Base-by-base conservation (phyloP, 1,140 invertebrate genomes). In the Caenorhabditis brenneri region DNA sequence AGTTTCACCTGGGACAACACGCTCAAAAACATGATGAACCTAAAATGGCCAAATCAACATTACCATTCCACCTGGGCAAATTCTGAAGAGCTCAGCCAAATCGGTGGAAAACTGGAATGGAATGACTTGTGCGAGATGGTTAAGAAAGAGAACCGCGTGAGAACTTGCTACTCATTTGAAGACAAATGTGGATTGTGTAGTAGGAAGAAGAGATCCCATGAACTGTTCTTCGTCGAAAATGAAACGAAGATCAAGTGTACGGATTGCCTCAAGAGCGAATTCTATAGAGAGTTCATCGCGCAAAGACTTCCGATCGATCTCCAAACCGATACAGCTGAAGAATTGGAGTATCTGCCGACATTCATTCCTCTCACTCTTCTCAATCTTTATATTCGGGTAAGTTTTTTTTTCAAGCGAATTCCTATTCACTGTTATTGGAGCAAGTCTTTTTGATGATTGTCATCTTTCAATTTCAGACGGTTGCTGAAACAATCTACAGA, bases 101-200 rank as follows among this genome's bases (percentile, higher is more conserved):
- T 74, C 33, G 65, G 65, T 42, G 65, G 65, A 74, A 74, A 24
- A 27, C 12, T 74, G 36, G 65, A 74, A 74, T 74, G 65, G 65
- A 24, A 74, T 42, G 65, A 74, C 46, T 42, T 74, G 10, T 39
- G 33, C 15, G 33, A 39, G 5, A 74, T 74, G 65, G 65, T 74
- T 2, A 74, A 74, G 36, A 74, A 42, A 10, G 65, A 74, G n/a
- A 42, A 74, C 24, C 16, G 15, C 15, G 0, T 74, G 19, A 24
- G 12, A 42, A 74, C 65, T 74, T 39, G 65, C n/a, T 74, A 74
- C 22, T 22, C 36, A 24, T 74, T 31, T 19, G 65, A 74, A 33
- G 65, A 74, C 5, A 24, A 12, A 6, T 74, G 65, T 46, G 65
- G 65, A 39, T 4, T 10, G 1, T 74, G 65, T 24, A 39, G 22